Evolutionary conservation across 2,888 invertebrate genomes (phyloP), one percentile per base, ranked within the genome.

Genomic region (Daptonema setosum): DNA sequence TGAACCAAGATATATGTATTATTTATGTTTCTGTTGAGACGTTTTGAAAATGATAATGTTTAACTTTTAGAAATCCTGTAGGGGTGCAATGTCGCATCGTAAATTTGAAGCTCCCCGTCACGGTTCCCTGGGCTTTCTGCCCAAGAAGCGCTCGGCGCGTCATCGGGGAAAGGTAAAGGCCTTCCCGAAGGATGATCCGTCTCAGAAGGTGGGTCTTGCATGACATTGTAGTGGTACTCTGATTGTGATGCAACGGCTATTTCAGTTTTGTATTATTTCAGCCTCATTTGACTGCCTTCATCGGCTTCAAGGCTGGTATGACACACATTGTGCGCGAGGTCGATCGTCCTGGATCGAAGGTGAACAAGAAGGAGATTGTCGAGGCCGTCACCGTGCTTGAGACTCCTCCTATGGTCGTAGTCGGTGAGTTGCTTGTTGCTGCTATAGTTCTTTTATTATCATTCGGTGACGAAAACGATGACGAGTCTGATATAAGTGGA

Each of bases 271-370:
- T 45, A n/a, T 45, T 45, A 8, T 8, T 17, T 35, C n/a, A 45
- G 45, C 8, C 11, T 41, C 76, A 76, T 64, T 78, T 97, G 60
- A 99, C 97, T 1, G 87, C 93, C 53, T 97, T 97, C 72, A 80
- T 97, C 67, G 91, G 86, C 59, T 99, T 93, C 77, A 97, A 99
- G 75, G 95, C 97, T 71, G 97, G 97, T 73, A 99, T 97, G 97
- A 93, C 91, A 69, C 97, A 97, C 74, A 85, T 97, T 75, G 86
- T 99, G 14, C 81, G 97, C 66, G 97, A 97, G 77, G 56, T 68
- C 60, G 69, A 69, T 61, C 69, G 69, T 63, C 67, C 68, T 47
- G 69, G 69, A 73, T 77, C 74, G 88, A 93, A 97, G 80, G 84
- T 93, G 61, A 93, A 99, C 79, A 97, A 97, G 77, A 99, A 99